phyloP scores from a whole-genome alignment of 1,140 invertebrate species.

The Zelostemma sp. region DNA sequence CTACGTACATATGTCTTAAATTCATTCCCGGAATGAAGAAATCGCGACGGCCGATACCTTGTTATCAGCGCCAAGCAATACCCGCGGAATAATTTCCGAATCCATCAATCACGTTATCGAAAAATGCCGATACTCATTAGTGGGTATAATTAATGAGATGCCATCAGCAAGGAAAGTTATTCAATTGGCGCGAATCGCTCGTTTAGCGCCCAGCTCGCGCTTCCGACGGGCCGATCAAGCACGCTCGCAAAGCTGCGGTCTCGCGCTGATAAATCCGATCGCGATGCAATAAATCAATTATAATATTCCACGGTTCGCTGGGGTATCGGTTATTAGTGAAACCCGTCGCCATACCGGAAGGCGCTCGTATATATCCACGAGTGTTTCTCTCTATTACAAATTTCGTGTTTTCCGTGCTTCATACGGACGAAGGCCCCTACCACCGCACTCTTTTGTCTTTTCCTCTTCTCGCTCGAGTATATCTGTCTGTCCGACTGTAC shows the following conservation, averaged over 20 bases:
- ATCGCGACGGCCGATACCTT: not conserved
- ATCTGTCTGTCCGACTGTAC: slow-evolving; percentile 45
- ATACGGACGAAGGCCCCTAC: slow-evolving; percentile 18
- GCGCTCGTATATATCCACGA: slow-evolving; percentile 64
- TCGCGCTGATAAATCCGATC: slow-evolving; percentile 64
- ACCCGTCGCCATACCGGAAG: slow-evolving; percentile 65
- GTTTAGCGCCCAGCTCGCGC: slow-evolving; percentile 44
- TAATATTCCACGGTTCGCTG: slow-evolving; percentile 69
- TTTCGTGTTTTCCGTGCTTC: slow-evolving; percentile 61
- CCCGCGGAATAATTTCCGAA: not conserved
- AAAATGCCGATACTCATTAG: slow-evolving; percentile 22
- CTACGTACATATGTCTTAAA: slow-evolving; percentile 34
- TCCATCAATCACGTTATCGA: not conserved
- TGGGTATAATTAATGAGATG: slow-evolving; percentile 46
- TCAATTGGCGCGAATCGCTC: slow-evolving; percentile 49
- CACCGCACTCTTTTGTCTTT: slow-evolving; percentile 41
- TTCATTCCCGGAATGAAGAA: slow-evolving; percentile 15
- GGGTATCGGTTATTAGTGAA: slow-evolving; percentile 70
- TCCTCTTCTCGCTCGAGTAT: slow-evolving; percentile 42
- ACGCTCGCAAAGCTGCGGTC: slow-evolving; percentile 54
- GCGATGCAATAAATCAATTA: slow-evolving; percentile 67
- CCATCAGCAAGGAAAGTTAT: slow-evolving; percentile 50
- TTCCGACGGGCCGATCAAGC: slow-evolving; percentile 49
- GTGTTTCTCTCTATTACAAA: slow-evolving; percentile 66
- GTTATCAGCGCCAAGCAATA: not conserved